phyloP scores from a whole-genome alignment of 2,888 invertebrate genomes.

The Lasioglossum lativentre region DNA sequence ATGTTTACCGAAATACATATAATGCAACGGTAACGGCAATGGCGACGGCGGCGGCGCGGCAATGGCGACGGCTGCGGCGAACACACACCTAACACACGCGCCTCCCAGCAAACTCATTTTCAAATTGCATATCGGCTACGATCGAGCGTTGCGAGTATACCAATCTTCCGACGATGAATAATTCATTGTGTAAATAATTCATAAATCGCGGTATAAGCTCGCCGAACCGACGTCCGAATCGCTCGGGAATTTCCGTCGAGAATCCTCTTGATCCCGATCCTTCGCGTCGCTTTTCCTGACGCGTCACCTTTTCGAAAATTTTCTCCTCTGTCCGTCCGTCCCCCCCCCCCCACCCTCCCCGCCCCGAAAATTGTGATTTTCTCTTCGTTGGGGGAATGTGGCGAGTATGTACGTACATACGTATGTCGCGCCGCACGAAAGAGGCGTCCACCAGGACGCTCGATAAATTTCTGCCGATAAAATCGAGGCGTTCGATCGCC shows the following conservation, averaged over 20 bases:
- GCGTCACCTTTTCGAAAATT: not conserved
- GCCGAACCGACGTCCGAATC: conserved; percentile 45
- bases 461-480: not conserved
- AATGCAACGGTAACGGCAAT: conserved; percentile 18
- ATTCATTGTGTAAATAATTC: conserved; percentile 75
- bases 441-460: not conserved
- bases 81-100: conserved; percentile 37
- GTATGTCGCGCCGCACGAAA: not conserved
- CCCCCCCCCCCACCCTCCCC: too few relatives aligned
- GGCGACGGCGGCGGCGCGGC: too few relatives aligned
- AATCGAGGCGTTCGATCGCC: not conserved
- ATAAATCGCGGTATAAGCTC: conserved; percentile 67
- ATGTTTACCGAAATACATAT: conserved; percentile 54
- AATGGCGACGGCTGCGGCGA: conserved; percentile 10
- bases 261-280: conserved; percentile 4
- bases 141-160: conserved; percentile 74
- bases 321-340: not conserved
- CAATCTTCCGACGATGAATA: conserved; percentile 74
- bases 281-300: conserved; percentile 2
- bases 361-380: not conserved
- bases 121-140: conserved; percentile 74
- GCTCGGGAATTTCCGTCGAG: conserved; percentile 56
- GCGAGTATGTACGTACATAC: too few relatives aligned
- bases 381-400: too few relatives aligned
- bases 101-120: conserved; percentile 68